Percentiles rank a stretch among this genome's conserved stretches.
Conservation (phyloP, 2,113 vertebrate genomes). For the Synchiropus splendidus region DNA sequence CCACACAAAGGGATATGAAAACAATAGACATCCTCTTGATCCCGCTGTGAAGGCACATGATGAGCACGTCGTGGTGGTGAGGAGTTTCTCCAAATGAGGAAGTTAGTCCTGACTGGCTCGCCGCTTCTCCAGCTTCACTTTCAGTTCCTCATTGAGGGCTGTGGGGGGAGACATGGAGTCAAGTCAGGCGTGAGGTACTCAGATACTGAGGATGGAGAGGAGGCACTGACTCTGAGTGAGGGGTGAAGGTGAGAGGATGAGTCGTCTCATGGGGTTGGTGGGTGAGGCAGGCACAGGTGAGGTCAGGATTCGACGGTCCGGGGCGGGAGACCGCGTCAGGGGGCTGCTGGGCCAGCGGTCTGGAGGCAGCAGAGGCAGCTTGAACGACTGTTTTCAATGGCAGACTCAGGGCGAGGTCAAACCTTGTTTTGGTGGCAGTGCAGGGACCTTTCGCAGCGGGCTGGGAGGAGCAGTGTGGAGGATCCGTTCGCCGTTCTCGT, state of each 20-base stretch:
- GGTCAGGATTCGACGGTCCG: conserved; percentile 57
- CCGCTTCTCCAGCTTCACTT: conserved; percentile 67
- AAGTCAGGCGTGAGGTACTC: background rate
- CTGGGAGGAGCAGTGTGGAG: conserved; percentile 62
- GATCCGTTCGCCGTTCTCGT: conserved; percentile 71
- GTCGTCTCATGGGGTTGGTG: conserved; percentile 67
- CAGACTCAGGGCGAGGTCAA: background rate
- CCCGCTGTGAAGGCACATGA: conserved; percentile 61
- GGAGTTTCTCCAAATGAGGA: conserved; percentile 12
- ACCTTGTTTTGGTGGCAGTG: conserved; percentile 70
- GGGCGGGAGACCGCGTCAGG: conserved; percentile 48
- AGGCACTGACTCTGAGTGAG: conserved; percentile 60
- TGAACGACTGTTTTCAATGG: too few species aligned
- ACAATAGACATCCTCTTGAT: conserved; percentile 17
- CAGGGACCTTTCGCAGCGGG: conserved; percentile 49
- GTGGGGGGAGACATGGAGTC: conserved; percentile 10
- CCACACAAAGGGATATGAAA: too few species aligned
- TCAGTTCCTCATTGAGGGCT: conserved; percentile 68
- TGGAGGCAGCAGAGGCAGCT: conserved; percentile 1
- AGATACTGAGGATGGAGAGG: background rate
- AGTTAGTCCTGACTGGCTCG: conserved; percentile 63
- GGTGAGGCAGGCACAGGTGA: conserved; percentile 64
- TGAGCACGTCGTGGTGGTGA: conserved; percentile 37
- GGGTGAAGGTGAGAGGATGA: conserved; percentile 67
- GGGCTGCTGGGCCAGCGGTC: conserved; percentile 57